Percentiles rank a stretch among this genome's conserved stretches.
These are phyloP conservation scores for Phaonia tiefii DNA, from an alignment of 2,888 invertebrate genomes.

Conservation along the genomic window DNA sequence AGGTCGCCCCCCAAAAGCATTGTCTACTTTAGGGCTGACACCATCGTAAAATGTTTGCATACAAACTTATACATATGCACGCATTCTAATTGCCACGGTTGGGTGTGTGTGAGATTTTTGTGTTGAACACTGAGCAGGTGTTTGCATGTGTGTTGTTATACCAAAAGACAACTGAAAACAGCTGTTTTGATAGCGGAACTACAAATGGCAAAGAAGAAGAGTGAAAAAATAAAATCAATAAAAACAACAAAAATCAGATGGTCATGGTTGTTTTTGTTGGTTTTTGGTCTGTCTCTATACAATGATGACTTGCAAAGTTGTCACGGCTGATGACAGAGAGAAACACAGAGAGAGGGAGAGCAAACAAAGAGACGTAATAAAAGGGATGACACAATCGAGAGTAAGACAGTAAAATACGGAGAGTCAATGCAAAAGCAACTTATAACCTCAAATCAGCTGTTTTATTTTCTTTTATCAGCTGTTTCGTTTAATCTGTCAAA, in stretches of 20 bases:
- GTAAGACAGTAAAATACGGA: neutral
- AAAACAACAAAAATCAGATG: slow-evolving; percentile 63
- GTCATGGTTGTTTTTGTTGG: slow-evolving; percentile 58
- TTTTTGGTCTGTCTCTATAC: slow-evolving; percentile 8
- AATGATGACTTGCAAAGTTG: slow-evolving; percentile 65
- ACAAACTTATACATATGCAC: neutral
- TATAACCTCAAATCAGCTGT: slow-evolving; percentile 51
- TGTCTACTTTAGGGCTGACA: slow-evolving; percentile 8
- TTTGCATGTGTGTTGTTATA: slow-evolving; percentile 43
- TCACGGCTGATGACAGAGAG: slow-evolving; percentile 13
- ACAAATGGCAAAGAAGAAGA: slow-evolving; percentile 4
- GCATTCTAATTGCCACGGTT: neutral
- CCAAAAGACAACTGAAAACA: slow-evolving; percentile 33
- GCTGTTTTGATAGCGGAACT: slow-evolving; percentile 55
- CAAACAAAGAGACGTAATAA: slow-evolving; percentile 21
- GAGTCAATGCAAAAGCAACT: too few species aligned
- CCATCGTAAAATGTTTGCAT: slow-evolving; percentile 7
- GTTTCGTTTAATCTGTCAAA: neutral
- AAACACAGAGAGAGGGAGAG: slow-evolving; percentile 25
- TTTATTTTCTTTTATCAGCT: slow-evolving; percentile 49
- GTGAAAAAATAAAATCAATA: slow-evolving; percentile 51
- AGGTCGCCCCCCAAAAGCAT: neutral
- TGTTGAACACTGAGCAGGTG: slow-evolving; percentile 49
- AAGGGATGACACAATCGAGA: neutral
- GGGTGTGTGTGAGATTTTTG: neutral